Percentiles rank a stretch among this genome's conserved stretches.
Evolutionary conservation across 2,797 vertebrate genomes (phyloP).

Genomic region (Premnoplex brunnescens): DNA sequence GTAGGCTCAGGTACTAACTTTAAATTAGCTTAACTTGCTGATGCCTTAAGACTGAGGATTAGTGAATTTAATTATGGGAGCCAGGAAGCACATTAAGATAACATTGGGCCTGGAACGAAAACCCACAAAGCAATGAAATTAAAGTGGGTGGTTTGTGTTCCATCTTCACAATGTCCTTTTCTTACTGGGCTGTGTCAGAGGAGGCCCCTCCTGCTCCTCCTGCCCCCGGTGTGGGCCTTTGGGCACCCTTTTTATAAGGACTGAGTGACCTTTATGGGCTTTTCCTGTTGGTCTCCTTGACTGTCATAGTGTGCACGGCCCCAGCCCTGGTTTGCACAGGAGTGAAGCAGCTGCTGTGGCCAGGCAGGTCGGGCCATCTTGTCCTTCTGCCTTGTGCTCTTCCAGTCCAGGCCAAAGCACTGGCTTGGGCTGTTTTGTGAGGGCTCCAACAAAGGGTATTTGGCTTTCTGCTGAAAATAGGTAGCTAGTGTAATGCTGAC

Average conservation of each 20-base stretch:
- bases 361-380: background rate
- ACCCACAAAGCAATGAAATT: conserved; percentile 15
- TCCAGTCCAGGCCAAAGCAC: background rate
- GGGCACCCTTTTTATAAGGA: too few relatives aligned
- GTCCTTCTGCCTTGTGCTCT: fast-evolving
- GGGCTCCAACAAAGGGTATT: background rate
- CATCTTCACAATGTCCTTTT: background rate
- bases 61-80: conserved; percentile 62
- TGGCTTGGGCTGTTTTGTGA: fast-evolving
- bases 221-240: fast-evolving
- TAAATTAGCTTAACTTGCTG: conserved; percentile 70
- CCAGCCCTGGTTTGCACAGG: background rate
- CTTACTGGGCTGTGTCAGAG: background rate
- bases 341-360: fast-evolving
- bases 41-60: conserved; percentile 66
- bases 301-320: fast-evolving
- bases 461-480: background rate
- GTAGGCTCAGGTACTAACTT: conserved; percentile 42
- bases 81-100: conserved; percentile 60
- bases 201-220: background rate
- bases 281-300: background rate
- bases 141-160: background rate
- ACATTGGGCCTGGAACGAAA: conserved; percentile 49
- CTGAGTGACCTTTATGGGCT: background rate
- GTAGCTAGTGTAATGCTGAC: background rate